Evolutionary conservation across 2,113 vertebrate genomes (phyloP), one percentile per base, ranked within the genome.

Genomic region (Balaenoptera acutorostrata): DNA sequence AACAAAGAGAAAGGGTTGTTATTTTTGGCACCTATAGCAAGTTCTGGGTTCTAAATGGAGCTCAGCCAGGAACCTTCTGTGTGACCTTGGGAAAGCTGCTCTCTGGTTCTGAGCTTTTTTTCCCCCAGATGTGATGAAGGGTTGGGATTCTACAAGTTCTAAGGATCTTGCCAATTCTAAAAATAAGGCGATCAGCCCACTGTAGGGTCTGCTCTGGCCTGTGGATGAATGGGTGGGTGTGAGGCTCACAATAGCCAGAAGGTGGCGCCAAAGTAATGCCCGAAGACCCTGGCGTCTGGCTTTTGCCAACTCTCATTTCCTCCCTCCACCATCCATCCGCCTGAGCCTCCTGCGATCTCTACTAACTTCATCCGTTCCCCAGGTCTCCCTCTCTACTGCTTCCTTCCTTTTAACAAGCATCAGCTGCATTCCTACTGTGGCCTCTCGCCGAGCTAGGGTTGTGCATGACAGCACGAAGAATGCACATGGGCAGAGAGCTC

Each of bases 231-330:
- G 46, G n/a, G 68, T 85, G 74, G 49, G 46, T 92, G 93, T 92
- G 52, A 96, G 46, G 59, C 75, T 18, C 6, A 0, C 6, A 36
- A 36, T 6, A 44, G 61, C 97, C 98, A 92, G 96, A 31, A 97
- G 97, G 89, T 97, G 98, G 97, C 96, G 39, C 93, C 80, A 95
- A 97, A 29, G 86, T 81, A 80, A 90, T 96, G 14, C 39, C n/a
- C 15, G 23, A 91, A 96, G 95, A 41, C 61, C 15, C 44, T 8
- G 55, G 85, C 15, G 23, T 27, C 8, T 3, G 71, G 33, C 14
- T 80, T 81, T 61, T 12, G 61, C 52, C 2, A 6, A 1, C 41
- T 9, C 39, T 25, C 23, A 23, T 36, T 49, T 59, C 39, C 29
- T 31, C 12, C 29, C 23, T 20, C 0, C 23, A 15, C 0, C 21